Evolutionary conservation across 2,888 invertebrate species (phyloP).

Genomic region (Anarsia innoxiella): DNA sequence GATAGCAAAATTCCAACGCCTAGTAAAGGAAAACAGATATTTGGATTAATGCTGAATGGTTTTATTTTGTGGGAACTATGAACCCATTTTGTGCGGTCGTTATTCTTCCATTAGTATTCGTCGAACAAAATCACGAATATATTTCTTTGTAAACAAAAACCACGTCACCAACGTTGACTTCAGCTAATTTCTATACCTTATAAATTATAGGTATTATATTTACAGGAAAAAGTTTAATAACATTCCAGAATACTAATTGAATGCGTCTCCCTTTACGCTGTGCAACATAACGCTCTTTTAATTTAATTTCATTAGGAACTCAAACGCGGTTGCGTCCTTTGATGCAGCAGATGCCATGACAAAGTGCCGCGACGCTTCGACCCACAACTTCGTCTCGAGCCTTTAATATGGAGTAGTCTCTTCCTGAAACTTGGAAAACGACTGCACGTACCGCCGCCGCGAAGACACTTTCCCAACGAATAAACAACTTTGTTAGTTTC

Average conservation of each 20-base stretch:
- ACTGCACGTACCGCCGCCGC: conserved; percentile 36
- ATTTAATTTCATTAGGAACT: conserved; percentile 35
- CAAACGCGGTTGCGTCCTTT: conserved; percentile 33
- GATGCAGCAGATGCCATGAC: conserved; percentile 43
- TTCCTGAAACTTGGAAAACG: conserved; percentile 43
- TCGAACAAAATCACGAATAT: no score
- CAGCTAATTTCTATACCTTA: conserved; percentile 25
- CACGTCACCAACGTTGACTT: conserved; percentile 23
- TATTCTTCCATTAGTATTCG: no score
- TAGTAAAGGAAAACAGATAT: no score
- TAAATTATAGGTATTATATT: no score
- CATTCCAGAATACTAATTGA: no score
- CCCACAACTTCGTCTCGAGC: conserved; percentile 41
- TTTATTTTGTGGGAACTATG: no score
- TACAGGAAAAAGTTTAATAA: no score
- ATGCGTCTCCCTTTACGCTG: no score
- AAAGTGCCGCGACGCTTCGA: conserved; percentile 39
- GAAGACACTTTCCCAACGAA: conserved; percentile 42
- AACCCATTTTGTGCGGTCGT: no score
- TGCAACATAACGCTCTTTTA: conserved; percentile 22
- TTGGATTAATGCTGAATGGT: no score
- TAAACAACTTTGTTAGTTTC: conserved; percentile 48
- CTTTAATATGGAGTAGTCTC: conserved; percentile 52
- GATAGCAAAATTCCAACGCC: no score
- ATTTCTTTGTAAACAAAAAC: no score